phyloP scores from a whole-genome alignment of 1,140 invertebrate species.

The Cheumatopsyche charites region DNA sequence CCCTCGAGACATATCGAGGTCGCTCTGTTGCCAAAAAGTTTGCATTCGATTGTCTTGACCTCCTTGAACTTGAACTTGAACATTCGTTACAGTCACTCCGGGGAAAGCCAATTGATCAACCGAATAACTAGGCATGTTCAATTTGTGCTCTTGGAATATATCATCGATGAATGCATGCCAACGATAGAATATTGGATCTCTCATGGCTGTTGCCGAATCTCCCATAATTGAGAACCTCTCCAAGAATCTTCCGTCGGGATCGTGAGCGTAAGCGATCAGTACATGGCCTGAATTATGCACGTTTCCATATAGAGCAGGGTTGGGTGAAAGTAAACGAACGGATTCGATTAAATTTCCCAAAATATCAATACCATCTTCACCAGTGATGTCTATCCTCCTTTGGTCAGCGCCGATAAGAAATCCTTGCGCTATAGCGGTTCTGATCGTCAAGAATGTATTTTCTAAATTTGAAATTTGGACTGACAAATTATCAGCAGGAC shows the following conservation, averaged over 20 bases:
- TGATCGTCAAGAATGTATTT: conserved; percentile 75
- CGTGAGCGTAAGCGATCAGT: conserved; percentile 71
- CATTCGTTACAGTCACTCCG: conserved; percentile 64
- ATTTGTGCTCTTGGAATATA: conserved; percentile 79
- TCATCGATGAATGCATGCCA: conserved; percentile 83
- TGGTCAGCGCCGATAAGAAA: conserved; percentile 61
- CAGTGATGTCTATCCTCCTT: conserved; percentile 64
- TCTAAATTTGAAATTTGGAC: conserved; percentile 73
- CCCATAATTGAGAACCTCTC: conserved; percentile 69
- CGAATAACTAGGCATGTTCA: conserved; percentile 68
- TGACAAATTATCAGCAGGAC: conserved; percentile 69
- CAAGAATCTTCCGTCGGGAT: conserved; percentile 64
- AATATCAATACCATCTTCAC: conserved; percentile 76
- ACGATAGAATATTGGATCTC: conserved; percentile 87
- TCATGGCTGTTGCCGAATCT: conserved; percentile 74
- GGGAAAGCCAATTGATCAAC: conserved; percentile 62
- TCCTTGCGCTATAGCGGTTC: conserved; percentile 74
- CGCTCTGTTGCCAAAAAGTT: conserved; percentile 78
- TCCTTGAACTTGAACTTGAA: conserved; percentile 59
- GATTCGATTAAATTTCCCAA: conserved; percentile 80
- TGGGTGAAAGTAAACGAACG: conserved; percentile 71
- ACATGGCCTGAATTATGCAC: conserved; percentile 74
- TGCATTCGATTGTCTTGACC: conserved; percentile 62
- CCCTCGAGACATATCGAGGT: conserved; percentile 74
- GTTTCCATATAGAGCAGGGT: conserved; percentile 73